Percentiles rank a stretch among this genome's conserved stretches.
Evolutionary conservation across 1,140 invertebrate genomes (phyloP).

Genomic region (Andricus grossulariae): DNA sequence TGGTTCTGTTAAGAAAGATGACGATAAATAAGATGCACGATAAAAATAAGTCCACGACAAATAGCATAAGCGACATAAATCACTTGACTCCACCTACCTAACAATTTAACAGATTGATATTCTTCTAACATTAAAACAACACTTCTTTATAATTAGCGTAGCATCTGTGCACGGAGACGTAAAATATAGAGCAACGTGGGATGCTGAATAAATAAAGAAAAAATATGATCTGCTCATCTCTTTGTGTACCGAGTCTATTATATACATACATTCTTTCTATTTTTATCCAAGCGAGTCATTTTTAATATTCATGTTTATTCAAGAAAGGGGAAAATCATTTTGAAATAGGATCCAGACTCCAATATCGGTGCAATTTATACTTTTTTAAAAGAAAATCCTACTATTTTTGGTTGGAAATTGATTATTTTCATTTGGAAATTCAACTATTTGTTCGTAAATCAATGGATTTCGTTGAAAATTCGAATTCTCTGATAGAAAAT

Average conservation of each 20-base stretch:
- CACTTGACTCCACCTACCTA: constrained; percentile 30
- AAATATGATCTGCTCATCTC: not conserved
- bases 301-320: not conserved
- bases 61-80: constrained; percentile 28
- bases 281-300: not conserved
- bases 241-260: not conserved
- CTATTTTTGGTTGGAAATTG: too few relatives aligned
- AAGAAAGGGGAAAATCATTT: not conserved
- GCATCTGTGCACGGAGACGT: constrained; percentile 21
- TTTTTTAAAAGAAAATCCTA: too few relatives aligned
- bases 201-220: constrained; percentile 21
- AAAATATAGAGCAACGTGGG: constrained; percentile 27
- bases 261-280: too few relatives aligned
- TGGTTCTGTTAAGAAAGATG: constrained; percentile 14
- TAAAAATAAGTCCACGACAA: constrained; percentile 27
- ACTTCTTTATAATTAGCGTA: constrained; percentile 32
- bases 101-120: constrained; percentile 32
- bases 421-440: too few relatives aligned
- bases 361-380: not conserved
- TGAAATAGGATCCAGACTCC: not conserved
- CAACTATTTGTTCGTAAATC: too few relatives aligned
- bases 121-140: constrained; percentile 29
- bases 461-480: too few relatives aligned
- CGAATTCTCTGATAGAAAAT: too few relatives aligned
- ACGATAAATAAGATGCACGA: constrained; percentile 29